Base-by-base conservation (phyloP, 2,888 invertebrate species). In the Drosophila seclusa region DNA sequence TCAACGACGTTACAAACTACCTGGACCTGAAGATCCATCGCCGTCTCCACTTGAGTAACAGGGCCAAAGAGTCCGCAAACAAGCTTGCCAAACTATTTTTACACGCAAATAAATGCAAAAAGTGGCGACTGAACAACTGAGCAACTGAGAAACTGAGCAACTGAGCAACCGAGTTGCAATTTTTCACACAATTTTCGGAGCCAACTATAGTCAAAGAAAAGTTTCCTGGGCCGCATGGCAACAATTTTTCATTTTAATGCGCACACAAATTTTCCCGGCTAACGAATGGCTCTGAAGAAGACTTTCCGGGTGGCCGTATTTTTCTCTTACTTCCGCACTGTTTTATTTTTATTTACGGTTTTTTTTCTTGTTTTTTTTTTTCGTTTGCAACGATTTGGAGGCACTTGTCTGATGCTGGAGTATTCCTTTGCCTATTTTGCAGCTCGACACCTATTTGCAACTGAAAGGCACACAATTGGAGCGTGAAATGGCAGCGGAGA, bases 401-500 rank as follows among this genome's bases (percentile, higher is more conserved):
- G 62, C 71, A 72, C 76, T 73, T 73, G 64, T 57, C 68, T 68
- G 60, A 68, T 64, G 59, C 63, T 76, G 50, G 55, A 55, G 64
- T 75, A 68, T 81, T 70, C 70, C 52, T 69, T 80, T 77, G 71
- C 66, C 76, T 83, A 62, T 69, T 79, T 89, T 84, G 63, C 87
- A 93, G 93, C 91, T 93, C 78, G 92, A 92, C 90, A 91, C 91
- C 76, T 93, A 93, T 87, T 88, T 93, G 74, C 92, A 92, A 79
- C 76, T 92, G 80, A 93, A 91, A 82, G 93, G 93, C 71, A 92
- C 91, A 73, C 92, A 92, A 77, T 80, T 92, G 42, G 95, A 95
- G 85, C 92, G 94, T 73, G 92, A 94, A 82, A 93, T 94, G 88
- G 94, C 95, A 16, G 94, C 95, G 42, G 94, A 94, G 82, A 93